Evolutionary conservation across 1,140 invertebrate species (phyloP), one percentile per base, ranked within the genome.

Genomic region (Pinna nobilis): DNA sequence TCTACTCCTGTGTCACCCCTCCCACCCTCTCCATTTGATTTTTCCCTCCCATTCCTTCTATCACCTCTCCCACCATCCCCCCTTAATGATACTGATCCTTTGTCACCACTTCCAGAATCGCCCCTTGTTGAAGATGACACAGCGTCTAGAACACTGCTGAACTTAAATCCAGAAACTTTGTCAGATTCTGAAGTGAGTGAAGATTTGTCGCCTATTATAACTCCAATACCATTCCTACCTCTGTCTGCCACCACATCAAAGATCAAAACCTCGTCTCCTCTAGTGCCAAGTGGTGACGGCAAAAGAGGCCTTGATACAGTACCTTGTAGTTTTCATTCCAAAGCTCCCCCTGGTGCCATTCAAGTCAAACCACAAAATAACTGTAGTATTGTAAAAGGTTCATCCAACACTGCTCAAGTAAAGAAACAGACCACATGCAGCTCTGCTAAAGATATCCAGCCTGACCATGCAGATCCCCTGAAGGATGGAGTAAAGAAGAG

Each of bases 11-110:
- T 59, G 1, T 59, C 55, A 59, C 55, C 55, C 13, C 55, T 59
- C 6, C 55, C 55, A 9, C 55, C 55, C 3, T 59, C 55, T 25
- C 55, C 55, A 33, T 59, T 33, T 59, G 30, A 59, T 59, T 59
- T 59, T 59, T 59, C 37, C 30, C 30, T 59, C 2, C 30, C 55
- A 15, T 35, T 35, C 18, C 55, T 33, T 15, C 33, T 59, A 30
- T 59, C 55, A 0, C 55, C 55, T 33, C 55, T 59, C 18, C 55
- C 55, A 35, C 55, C 55, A 35, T 59, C 55, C 20, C 55, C 55
- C 4, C 18, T 59, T 18, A 6, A 33, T 7, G 55, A 59, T 30
- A 20, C 37, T 15, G 55, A n/a, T 2, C 55, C 55, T 15, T 18
- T 59, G 15, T 59, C 55, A 6, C 55, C 55, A 35, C 23, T 59